Conservation (phyloP, 1,140 invertebrate genomes). For the Pseudobourletiella spinata region DNA sequence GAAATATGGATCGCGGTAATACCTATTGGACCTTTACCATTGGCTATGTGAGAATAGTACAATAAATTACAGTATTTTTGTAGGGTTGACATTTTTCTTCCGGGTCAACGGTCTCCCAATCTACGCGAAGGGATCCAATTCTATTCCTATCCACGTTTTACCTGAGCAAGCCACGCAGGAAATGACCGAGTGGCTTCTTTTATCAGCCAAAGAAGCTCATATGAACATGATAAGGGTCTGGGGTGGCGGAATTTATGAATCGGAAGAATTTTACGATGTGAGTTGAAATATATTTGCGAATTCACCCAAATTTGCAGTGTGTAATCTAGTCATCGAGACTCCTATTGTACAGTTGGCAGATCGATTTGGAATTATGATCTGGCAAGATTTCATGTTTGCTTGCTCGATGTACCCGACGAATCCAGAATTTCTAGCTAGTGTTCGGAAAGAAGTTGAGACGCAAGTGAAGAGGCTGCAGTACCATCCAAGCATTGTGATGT, state of each 20-base stretch:
- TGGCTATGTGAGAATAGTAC: not conserved
- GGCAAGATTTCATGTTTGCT: constrained; percentile 97
- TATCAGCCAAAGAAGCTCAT: constrained; percentile 63
- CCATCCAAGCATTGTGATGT: constrained; percentile 79
- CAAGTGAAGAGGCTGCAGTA: constrained; percentile 75
- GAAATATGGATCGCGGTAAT: not conserved
- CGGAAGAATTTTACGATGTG: constrained; percentile 41
- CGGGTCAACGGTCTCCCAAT: constrained; percentile 75
- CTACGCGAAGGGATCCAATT: constrained; percentile 96
- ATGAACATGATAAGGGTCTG: constrained; percentile 95
- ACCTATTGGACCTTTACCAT: not conserved
- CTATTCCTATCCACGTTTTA: constrained; percentile 82
- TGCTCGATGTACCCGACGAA: constrained; percentile 87
- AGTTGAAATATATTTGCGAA: not conserved
- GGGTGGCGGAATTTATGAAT: constrained; percentile 95
- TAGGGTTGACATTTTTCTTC: constrained; percentile 79
- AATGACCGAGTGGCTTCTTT: constrained; percentile 50
- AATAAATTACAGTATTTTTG: constrained; percentile 17
- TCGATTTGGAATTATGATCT: constrained; percentile 68
- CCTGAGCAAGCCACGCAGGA: constrained; percentile 59
- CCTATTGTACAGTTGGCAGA: constrained; percentile 51
- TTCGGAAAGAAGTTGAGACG: constrained; percentile 67
- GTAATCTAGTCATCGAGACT: too few species aligned
- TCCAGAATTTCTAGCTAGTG: constrained; percentile 59
- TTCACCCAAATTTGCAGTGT: too few species aligned